Evolutionary conservation across 2,888 invertebrate species (phyloP).

Genomic region (Calliopum simillimum): DNA sequence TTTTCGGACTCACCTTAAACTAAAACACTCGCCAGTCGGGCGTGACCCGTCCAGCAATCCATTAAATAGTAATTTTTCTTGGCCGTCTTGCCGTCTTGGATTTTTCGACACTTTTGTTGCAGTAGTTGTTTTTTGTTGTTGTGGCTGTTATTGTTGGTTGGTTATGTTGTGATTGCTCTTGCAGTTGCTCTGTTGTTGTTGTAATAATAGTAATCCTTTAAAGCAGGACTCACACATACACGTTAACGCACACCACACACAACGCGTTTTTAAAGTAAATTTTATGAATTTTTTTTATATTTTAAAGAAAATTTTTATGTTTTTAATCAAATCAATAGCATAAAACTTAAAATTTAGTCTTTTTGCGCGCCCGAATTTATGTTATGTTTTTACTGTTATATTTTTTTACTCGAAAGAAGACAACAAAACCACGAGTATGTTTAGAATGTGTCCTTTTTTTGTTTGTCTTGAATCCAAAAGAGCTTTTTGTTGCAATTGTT

Average conservation of each 20-base stretch:
- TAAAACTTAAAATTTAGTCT: background rate
- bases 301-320: background rate
- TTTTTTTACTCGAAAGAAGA: background rate
- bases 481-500: conserved; percentile 54
- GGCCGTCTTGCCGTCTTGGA: conserved; percentile 57
- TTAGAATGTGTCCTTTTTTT: too few relatives aligned
- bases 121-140: conserved; percentile 37
- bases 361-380: conserved; percentile 9
- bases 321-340: background rate
- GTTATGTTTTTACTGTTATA: conserved; percentile 23
- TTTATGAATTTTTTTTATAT: conserved; percentile 25
- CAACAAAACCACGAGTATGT: background rate
- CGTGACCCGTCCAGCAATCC: conserved; percentile 70
- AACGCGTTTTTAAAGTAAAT: conserved; percentile 28
- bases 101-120: conserved; percentile 38
- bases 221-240: conserved; percentile 27
- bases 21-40: conserved; percentile 69
- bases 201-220: conserved; percentile 28
- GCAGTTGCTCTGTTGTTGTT: too few relatives aligned
- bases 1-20: conserved; percentile 66
- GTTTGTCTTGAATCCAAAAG: conserved; percentile 41
- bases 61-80: conserved; percentile 67
- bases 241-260: conserved; percentile 25
- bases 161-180: conserved; percentile 43
- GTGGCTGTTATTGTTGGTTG: conserved; percentile 41